Evolutionary conservation across 2,797 vertebrate genomes (phyloP), one percentile per base, ranked within the genome.

Genomic region (Pterois miles): DNA sequence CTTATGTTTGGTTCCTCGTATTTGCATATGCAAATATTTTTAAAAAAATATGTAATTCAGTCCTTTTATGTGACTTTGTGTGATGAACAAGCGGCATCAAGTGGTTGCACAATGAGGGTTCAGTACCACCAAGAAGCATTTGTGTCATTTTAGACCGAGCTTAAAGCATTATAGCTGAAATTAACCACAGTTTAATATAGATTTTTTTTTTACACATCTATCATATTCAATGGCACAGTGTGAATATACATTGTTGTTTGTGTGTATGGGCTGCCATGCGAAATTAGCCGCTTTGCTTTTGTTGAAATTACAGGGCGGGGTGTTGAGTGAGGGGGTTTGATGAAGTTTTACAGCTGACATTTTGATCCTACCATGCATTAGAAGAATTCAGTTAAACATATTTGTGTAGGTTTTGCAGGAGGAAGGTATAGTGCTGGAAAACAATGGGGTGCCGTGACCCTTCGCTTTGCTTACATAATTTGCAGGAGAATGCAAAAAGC

Each of bases 381-480:
- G 91, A 94, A 93, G 92, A 95, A 94, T 91, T 83, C 90, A 90
- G 91, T 88, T 79, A 89, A 91, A 95, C 93, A 91, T 94, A 92
- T 95, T 93, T 95, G 93, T 95, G 92, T 94, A 94, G 93, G 91
- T 94, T 94, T 93, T 81, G 72, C 91, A 81, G 88, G 90, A 91
- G 88, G 91, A 93, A 91, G 92, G 91, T 92, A 93, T 90, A 85
- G 89, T 91, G 92, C 89, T 93, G 83, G 82, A 91, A 23, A 93
- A 95, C 93, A 94, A 93, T 89, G 88, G 91, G 93, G 93, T 91
- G 92, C 83, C 68, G 80, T 89, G 92, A 94, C 94, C 94, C 95
- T 95, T 96, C 92, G 90, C 93, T 95, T 93, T 92, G 94, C 95
- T 95, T 95, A 95, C 94, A 95, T 95, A 93, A 96, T 95, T 95